Base-by-base conservation (phyloP, 2,113 vertebrate species). In the Monarcha castaneiventris region DNA sequence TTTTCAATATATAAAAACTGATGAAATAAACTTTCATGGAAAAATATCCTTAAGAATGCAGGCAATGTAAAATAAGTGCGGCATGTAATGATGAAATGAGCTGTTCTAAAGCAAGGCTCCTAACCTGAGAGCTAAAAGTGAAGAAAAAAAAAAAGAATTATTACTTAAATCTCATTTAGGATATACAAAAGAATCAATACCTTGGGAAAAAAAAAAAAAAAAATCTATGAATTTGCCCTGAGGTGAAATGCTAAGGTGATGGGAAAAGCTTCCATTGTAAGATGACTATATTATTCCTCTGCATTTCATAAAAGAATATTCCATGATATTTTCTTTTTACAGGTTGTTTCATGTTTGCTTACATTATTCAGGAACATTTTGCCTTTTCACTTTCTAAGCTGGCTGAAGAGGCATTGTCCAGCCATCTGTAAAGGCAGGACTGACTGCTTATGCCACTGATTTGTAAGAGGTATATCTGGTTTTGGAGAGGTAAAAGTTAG, bases 141-240 rank as follows among this genome's bases (percentile, higher is more conserved):
- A n/a, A 73, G 67, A 54, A 71, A 67, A 89, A n/a, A 1, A 46
- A 59, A n/a, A 59, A 86, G 3, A 91, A 90, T 80, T 87, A 85
- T 72, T 67, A 46, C 59, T 86, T 90, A 92, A 88, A 91, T 90
- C 86, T 95, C 19, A 96, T 94, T 92, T 92, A 90, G 43, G 22
- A 68, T 91, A 87, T 75, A 81, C 35, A 80, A 81, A 95, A 89
- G 32, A 86, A 95, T 97, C 93, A 86, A 96, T 96, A 95, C 12
- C 30, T 56, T 68, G 41, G 3, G 4, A 81, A 23, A 10, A 48
- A 46, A 46, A 52, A 49, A 59, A 91, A 43, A 49, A 49, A 59
- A 91, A 89, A 96, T 69, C 91, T 76, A 93, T 91, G 79, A 63
- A 66, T 91, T 92, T 94, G 39, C 78, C 95, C 75, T 73, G 84